These are phyloP conservation scores for Myxocyprinus asiaticus DNA, from an alignment of 2,113 vertebrate species.

Conservation along the genomic window DNA sequence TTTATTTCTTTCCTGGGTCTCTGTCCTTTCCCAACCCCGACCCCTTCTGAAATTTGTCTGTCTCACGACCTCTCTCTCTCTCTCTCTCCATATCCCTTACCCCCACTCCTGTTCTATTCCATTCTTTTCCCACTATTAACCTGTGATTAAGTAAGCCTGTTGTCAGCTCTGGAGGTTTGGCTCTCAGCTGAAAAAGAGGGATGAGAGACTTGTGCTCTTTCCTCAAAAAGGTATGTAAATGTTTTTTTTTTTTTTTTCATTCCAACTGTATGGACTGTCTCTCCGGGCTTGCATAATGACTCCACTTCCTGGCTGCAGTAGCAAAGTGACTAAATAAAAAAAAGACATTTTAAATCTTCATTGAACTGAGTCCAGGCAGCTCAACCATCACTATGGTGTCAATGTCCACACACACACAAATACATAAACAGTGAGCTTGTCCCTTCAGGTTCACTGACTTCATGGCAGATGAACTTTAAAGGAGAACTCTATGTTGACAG, in stretches of 20 bases:
- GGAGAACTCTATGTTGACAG: conserved; percentile 10
- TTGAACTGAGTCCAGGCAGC: conserved; percentile 17
- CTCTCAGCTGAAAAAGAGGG: conserved; percentile 32
- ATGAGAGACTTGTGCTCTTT: too few species aligned
- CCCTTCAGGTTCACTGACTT: conserved; percentile 25
- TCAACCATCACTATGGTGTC: conserved; percentile 42
- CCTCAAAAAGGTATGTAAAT: conserved; percentile 49
- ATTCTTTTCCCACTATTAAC: conserved; percentile 41
- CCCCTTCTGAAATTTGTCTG: conserved; percentile 60
- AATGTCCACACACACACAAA: not conserved
- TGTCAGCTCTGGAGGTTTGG: conserved; percentile 18
- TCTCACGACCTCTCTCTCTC: conserved; percentile 45
- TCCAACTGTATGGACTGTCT: conserved; percentile 23
- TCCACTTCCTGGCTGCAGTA: conserved; percentile 6
- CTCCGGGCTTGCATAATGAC: conserved; percentile 27
- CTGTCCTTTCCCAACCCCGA: conserved; percentile 65
- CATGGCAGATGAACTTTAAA: conserved; percentile 13
- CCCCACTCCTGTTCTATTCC: not conserved
- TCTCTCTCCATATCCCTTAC: not conserved
- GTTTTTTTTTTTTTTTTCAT: conserved; percentile 39
- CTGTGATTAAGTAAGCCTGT: conserved; percentile 50
- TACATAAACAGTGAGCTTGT: conserved; percentile 31
- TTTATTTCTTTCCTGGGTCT: conserved; percentile 34
- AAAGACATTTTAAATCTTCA: conserved; percentile 32
- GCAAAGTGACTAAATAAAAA: conserved; percentile 48